phyloP scores from a whole-genome alignment of 2,888 invertebrate genomes.

The Leucozona laternaria region DNA sequence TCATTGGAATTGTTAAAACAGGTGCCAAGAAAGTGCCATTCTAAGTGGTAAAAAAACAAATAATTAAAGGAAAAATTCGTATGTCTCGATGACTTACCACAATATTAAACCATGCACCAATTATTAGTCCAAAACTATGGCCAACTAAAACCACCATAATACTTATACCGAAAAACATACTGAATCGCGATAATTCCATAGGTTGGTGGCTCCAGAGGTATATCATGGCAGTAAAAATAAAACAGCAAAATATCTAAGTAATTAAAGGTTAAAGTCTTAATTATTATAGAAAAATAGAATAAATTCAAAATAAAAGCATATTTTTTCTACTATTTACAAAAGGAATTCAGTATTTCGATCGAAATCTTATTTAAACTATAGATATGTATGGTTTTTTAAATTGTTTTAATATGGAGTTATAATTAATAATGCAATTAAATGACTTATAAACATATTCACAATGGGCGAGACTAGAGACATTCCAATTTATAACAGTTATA shows the following conservation, averaged over 20 bases:
- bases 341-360: too few relatives aligned
- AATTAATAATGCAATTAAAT: too few relatives aligned
- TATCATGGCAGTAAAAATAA: slow-evolving; percentile 89
- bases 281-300: too few relatives aligned
- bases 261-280: background rate
- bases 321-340: too few relatives aligned
- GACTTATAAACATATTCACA: too few relatives aligned
- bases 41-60: slow-evolving; percentile 84
- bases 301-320: background rate
- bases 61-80: background rate
- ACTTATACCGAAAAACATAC: slow-evolving; percentile 93
- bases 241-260: slow-evolving; percentile 87
- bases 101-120: slow-evolving; percentile 94
- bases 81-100: slow-evolving; percentile 86
- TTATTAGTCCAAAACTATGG: slow-evolving; percentile 95
- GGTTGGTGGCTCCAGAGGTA: slow-evolving; percentile 97
- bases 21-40: slow-evolving; percentile 98
- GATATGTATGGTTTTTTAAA: too few relatives aligned
- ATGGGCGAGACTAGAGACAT: too few relatives aligned
- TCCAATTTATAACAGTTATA: too few relatives aligned
- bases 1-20: slow-evolving; percentile 95
- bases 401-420: too few relatives aligned
- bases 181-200: slow-evolving; percentile 90
- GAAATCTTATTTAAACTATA: too few relatives aligned
- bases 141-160: slow-evolving; percentile 94